Conservation (phyloP, 2,888 invertebrate species). For the Poecilus cupreus region DNA sequence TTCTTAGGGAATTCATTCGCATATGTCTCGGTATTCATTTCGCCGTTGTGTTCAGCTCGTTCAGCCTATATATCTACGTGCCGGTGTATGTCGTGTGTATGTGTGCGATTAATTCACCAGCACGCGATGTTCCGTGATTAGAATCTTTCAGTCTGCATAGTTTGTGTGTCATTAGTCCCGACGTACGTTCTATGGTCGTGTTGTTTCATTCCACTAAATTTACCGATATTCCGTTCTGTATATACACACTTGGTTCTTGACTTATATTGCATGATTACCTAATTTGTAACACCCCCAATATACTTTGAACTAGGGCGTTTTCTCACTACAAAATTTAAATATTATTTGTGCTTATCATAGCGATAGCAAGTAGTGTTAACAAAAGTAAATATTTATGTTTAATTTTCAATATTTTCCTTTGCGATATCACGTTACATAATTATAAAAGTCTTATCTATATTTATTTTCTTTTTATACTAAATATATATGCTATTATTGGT, state of each 20-base stretch:
- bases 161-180: constrained; percentile 13
- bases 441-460: background rate
- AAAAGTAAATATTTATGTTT: background rate
- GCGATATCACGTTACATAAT: background rate
- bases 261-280: too few relatives aligned
- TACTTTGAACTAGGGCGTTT: too few relatives aligned
- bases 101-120: constrained; percentile 4
- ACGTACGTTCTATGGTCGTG: background rate
- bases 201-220: too few relatives aligned
- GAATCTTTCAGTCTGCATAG: background rate
- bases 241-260: too few relatives aligned
- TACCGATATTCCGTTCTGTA: too few relatives aligned
- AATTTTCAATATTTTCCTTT: background rate
- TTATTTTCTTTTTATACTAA: background rate
- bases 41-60: background rate
- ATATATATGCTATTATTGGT: background rate
- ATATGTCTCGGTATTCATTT: background rate
- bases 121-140: constrained; percentile 20
- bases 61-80: background rate
- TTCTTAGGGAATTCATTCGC: background rate
- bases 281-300: too few relatives aligned
- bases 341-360: too few relatives aligned
- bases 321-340: too few relatives aligned
- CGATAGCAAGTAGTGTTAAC: too few relatives aligned
- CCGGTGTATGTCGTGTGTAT: background rate